A percentile compares a stretch with the other conserved stretches of the same genome.
These are phyloP conservation scores for Rhagonycha fulva DNA, from an alignment of 2,888 invertebrate species.

Conservation along the genomic window DNA sequence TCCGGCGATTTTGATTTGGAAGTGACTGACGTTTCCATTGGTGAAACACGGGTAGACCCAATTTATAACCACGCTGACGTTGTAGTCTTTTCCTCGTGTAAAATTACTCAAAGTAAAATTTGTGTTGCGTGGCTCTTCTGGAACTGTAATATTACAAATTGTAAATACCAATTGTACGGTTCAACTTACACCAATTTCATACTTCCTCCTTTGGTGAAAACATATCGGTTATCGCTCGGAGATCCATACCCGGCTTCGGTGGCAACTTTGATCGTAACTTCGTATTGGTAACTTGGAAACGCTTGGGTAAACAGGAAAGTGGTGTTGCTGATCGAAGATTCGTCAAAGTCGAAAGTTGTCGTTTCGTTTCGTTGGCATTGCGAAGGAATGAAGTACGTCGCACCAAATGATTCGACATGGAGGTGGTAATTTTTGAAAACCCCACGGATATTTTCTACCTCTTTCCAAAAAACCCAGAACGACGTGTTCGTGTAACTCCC, in stretches of 20 bases:
- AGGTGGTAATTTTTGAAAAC: constrained; percentile 27
- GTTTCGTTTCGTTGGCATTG: constrained; percentile 9
- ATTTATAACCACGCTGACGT: constrained; percentile 20
- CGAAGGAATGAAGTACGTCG: constrained; percentile 25
- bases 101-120: background rate
- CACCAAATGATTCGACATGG: constrained; percentile 7
- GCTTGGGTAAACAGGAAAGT: background rate
- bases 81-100: constrained; percentile 10
- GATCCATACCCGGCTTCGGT: background rate
- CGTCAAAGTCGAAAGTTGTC: background rate
- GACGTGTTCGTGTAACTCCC: constrained; percentile 3
- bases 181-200: constrained; percentile 15
- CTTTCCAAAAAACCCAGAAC: constrained; percentile 34
- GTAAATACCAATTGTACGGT: background rate
- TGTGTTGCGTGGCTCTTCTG: constrained; percentile 30
- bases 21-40: constrained; percentile 37
- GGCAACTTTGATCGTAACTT: background rate
- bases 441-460: constrained; percentile 33
- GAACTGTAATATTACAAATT: constrained; percentile 29
- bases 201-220: constrained; percentile 4
- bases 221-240: background rate
- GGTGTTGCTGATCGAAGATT: background rate
- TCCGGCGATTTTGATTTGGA: constrained; percentile 9
- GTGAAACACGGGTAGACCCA: constrained; percentile 40
- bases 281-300: background rate